Evolutionary conservation across 1,140 invertebrate genomes (phyloP).

Genomic region (Mizuhopecten yessoensis): DNA sequence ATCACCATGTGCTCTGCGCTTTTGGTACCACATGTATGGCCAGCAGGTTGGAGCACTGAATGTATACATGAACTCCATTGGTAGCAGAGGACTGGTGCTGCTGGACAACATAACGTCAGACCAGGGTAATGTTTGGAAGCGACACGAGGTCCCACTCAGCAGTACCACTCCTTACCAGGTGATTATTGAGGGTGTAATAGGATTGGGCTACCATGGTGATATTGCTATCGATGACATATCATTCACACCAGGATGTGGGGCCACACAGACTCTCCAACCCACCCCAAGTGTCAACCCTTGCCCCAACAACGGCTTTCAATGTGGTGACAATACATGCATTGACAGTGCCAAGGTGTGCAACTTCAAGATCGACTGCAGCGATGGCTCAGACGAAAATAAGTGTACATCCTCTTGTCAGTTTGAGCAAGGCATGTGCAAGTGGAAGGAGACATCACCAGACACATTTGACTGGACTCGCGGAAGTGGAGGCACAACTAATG

Average conservation of each 20-base stretch:
- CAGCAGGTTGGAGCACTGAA: conserved; percentile 72
- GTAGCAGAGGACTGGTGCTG: conserved; percentile 50
- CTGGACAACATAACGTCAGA: conserved; percentile 64
- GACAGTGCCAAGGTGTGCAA: conserved; percentile 85
- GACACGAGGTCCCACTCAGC: conserved; percentile 63
- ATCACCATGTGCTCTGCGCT: conserved; percentile 80
- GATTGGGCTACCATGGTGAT: conserved; percentile 88
- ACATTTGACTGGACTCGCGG: conserved; percentile 70
- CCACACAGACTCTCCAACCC: conserved; percentile 57
- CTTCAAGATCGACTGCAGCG: conserved; percentile 86
- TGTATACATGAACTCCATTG: conserved; percentile 67
- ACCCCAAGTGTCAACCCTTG: conserved; percentile 69
- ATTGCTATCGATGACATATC: conserved; percentile 90
- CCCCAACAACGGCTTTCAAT: conserved; percentile 71
- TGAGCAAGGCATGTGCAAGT: conserved; percentile 73
- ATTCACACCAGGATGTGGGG: conserved; percentile 81
- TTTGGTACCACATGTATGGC: conserved; percentile 92
- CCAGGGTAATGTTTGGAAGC: conserved; percentile 74
- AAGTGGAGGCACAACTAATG: conserved; percentile 63
- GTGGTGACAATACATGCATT: conserved; percentile 74
- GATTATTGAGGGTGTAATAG: conserved; percentile 86
- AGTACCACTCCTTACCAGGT: conserved; percentile 67
- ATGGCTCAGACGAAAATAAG: conserved; percentile 76
- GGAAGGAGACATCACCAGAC: conserved; percentile 67
- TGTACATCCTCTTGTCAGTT: conserved; percentile 72